Evolutionary conservation across 1,140 invertebrate genomes (phyloP).

Genomic region (Uloborus diversus): DNA sequence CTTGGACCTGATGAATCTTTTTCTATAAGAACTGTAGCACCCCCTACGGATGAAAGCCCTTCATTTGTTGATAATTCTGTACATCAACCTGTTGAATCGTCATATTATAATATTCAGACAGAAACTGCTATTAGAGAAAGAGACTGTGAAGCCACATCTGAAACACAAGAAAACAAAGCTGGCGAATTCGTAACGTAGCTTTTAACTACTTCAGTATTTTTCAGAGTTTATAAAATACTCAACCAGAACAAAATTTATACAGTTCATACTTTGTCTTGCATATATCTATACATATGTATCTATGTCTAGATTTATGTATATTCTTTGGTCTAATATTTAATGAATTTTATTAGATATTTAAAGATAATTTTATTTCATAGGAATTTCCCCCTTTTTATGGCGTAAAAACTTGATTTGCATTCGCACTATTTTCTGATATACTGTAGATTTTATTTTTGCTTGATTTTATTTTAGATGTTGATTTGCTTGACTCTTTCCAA

Average conservation of each 20-base stretch:
- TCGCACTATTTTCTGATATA: not conserved
- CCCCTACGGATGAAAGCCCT: not conserved
- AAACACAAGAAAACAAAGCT: not conserved
- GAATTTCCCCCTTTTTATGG: not conserved
- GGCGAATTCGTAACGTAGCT: constrained; percentile 35
- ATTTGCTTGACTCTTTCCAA: not conserved
- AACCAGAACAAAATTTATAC: constrained; percentile 39
- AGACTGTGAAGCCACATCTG: not conserved
- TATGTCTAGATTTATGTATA: no score
- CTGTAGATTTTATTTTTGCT: not conserved
- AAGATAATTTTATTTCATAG: no score
- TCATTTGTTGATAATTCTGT: not conserved
- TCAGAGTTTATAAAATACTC: not conserved
- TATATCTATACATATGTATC: no score
- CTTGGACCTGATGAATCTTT: constrained; percentile 24
- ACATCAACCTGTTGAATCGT: constrained; percentile 27
- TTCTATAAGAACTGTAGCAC: not conserved
- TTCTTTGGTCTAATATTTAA: not conserved
- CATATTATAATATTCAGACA: constrained; percentile 31
- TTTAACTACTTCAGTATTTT: not conserved
- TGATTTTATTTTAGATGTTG: not conserved
- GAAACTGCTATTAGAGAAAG: not conserved
- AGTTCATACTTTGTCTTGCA: not conserved
- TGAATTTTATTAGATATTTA: no score
- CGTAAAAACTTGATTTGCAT: not conserved